Percentiles rank a stretch among this genome's conserved stretches.
Evolutionary conservation across 64 coral and sea anemone genomes (phyloP).

Genomic region (Exaiptasia diaphana): DNA sequence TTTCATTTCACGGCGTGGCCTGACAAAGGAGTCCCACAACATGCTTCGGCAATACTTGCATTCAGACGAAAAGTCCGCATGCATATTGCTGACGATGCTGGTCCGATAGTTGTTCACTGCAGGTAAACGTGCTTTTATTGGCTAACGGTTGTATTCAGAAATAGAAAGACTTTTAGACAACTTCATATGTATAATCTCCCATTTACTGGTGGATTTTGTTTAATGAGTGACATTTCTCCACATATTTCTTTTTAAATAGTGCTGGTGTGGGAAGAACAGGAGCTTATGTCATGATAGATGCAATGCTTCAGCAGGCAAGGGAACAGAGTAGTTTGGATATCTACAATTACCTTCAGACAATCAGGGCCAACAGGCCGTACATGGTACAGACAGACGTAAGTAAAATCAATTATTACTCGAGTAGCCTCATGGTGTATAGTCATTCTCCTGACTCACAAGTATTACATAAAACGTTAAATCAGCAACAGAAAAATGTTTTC

Average conservation of each 20-base stretch:
- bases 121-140: not conserved
- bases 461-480: too few relatives aligned
- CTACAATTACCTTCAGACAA: conserved; percentile 37
- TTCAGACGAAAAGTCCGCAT: conserved; percentile 40
- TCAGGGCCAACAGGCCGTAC: conserved; percentile 29
- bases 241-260: too few relatives aligned
- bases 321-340: conserved; percentile 21
- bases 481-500: too few relatives aligned
- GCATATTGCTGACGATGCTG: not conserved
- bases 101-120: conserved; percentile 67
- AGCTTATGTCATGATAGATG: conserved; percentile 55
- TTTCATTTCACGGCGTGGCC: conserved; percentile 51
- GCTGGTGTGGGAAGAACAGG: conserved; percentile 75
- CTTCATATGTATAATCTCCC: not conserved
- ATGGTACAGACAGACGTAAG: conserved; percentile 56
- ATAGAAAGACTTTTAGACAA: not conserved
- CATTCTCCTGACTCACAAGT: too few relatives aligned
- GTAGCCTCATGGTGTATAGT: too few relatives aligned
- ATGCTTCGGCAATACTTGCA: conserved; percentile 34
- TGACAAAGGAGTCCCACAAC: conserved; percentile 51
- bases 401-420: too few relatives aligned
- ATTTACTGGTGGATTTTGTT: not conserved
- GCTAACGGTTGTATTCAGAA: not conserved
- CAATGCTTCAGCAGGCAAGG: conserved; percentile 58
- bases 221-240: too few relatives aligned